phyloP scores from a whole-genome alignment of 2,113 vertebrate genomes.

The Calonectris borealis region DNA sequence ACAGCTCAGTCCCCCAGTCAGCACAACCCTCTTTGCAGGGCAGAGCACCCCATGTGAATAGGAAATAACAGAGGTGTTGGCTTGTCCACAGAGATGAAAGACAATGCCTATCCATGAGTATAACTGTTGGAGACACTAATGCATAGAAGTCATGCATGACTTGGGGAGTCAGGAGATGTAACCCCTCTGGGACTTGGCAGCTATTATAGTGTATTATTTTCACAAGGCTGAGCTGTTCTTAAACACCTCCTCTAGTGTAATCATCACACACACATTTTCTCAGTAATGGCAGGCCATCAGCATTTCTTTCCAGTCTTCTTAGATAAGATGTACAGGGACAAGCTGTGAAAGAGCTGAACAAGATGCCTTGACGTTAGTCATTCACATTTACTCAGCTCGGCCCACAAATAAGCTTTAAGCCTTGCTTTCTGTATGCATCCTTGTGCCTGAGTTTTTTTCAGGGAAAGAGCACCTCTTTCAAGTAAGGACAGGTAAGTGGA shows the following conservation, averaged over 20 bases:
- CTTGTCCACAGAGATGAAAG: neutral
- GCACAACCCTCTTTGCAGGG: neutral
- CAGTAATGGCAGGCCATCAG: neutral
- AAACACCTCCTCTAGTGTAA: neutral
- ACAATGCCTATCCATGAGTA: neutral
- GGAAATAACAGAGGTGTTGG: neutral
- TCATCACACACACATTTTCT: neutral
- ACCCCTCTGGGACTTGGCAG: neutral
- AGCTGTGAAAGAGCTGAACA: neutral
- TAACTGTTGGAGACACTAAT: neutral
- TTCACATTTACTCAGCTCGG: neutral
- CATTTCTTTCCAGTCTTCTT: neutral
- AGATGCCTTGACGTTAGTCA: neutral
- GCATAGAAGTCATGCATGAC: neutral
- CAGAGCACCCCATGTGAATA: neutral
- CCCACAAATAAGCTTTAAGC: neutral
- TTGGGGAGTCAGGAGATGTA: neutral
- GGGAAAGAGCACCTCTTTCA: neutral
- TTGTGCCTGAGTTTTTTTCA: neutral
- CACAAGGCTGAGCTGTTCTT: constrained; percentile 9
- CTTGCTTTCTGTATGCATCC: neutral
- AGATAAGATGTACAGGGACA: neutral
- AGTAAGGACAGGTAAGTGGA: neutral
- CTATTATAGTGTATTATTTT: neutral
- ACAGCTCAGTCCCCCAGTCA: neutral